phyloP scores from a whole-genome alignment of 1,140 invertebrate species.

The Brachionus rubens region DNA sequence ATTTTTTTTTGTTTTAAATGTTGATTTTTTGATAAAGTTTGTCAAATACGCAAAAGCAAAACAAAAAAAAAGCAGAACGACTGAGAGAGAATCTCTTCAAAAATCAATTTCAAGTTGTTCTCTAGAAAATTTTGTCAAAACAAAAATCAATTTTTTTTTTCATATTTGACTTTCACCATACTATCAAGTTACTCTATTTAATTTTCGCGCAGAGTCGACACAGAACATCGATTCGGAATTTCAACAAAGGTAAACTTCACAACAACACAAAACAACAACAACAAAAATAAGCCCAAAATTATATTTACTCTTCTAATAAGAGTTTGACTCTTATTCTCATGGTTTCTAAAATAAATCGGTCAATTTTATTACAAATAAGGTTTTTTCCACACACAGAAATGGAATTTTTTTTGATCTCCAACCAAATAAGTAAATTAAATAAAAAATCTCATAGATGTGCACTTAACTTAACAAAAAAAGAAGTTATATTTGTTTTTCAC shows the following conservation, averaged over 20 bases:
- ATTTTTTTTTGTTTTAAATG: no score
- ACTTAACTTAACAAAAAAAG: constrained; percentile 1
- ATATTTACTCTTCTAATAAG: constrained; percentile 37
- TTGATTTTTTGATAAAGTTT: no score
- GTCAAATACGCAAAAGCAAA: no score
- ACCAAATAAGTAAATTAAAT: constrained; percentile 15
- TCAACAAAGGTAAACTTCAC: constrained; percentile 17
- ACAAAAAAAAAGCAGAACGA: no score
- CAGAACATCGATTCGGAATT: not conserved
- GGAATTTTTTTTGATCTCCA: constrained; percentile 2
- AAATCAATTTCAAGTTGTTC: no score
- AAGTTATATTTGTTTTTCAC: constrained; percentile 28
- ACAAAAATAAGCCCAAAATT: constrained; percentile 15
- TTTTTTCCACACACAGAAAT: not conserved
- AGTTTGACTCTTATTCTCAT: not conserved
- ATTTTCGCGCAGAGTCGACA: not conserved
- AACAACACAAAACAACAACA: not conserved
- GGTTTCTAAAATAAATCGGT: constrained; percentile 22
- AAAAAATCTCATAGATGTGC: constrained; percentile 11
- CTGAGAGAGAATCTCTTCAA: no score
- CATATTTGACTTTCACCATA: not conserved
- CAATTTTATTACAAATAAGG: constrained; percentile 25
- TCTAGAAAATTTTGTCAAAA: no score
- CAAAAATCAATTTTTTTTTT: not conserved
- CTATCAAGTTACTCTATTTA: constrained; percentile 13